Base-by-base conservation (phyloP, 30 jellyfish, hydroid and myxozoan genomes). In the Sanderia malayensis region DNA sequence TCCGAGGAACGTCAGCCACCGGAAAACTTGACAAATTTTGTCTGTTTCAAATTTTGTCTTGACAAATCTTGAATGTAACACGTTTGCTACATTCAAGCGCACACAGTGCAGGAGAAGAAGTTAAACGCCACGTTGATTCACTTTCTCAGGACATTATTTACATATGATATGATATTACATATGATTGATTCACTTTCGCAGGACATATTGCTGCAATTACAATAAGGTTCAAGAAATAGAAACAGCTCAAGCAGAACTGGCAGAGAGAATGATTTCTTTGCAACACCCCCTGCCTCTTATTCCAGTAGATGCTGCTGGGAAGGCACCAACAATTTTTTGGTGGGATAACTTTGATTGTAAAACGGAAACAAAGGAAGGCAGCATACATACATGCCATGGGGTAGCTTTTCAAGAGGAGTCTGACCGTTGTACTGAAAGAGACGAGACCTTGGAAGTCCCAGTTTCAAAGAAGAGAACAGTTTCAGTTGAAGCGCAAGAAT, bases 231-330 rank as follows among this genome's bases (percentile, higher is more conserved):
- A 52, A 46, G 59, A 33, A 52, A 46, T 71, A 52, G 83, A 71
- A 30, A 71, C 83, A 29, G 83, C 83, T 19, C 83, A 46, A 22
- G 83, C 83, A 19, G 83, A 71, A 20, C 57, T 71, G 8, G 65
- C 65, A 11, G 74, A 52, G 31, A 71, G 26, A 30, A 15, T 71
- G 55, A 71, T 46, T 18, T 71, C 74, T 46, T 52, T 71, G 27
- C 59, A 26, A 31, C 20, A 71, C 30, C 73, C 73, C 63, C 73
- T 71, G 10, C 71, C 83, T 18, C 63, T 71, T 1, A 22, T 71
- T 22, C 71, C 73, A 1, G 80, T 67, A 21, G 66, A 67, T 46
- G 60, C 46, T 37, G 20, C 44, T 41, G 66, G 45, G 1, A 67
- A 67, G 80, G 80, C 66, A 21, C 80, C 66, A 67, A 67, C 65